These are phyloP conservation scores for Anas bahamensis DNA, from an alignment of 2,797 vertebrate genomes.

Conservation along the genomic window DNA sequence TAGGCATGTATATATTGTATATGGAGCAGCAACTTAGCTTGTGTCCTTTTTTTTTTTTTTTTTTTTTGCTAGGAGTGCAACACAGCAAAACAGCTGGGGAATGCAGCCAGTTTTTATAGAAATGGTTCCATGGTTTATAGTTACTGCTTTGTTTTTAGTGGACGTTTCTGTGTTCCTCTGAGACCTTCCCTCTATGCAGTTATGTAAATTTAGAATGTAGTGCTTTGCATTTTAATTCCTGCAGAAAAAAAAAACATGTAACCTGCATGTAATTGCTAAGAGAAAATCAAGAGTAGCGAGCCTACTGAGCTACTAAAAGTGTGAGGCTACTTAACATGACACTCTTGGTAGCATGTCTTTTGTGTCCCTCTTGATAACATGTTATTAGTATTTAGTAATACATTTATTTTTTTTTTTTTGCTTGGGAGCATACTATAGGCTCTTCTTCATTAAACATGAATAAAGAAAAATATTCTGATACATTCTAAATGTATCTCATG, in stretches of 20 bases:
- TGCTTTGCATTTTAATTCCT: conserved; percentile 61
- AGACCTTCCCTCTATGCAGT: neutral
- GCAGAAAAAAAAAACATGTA: neutral
- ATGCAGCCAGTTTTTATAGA: neutral
- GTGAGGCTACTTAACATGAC: conserved; percentile 8
- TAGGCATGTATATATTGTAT: conserved; percentile 37
- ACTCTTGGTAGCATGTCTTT: conserved; percentile 33
- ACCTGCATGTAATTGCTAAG: conserved; percentile 61
- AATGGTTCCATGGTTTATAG: neutral
- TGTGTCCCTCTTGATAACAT: conserved; percentile 21
- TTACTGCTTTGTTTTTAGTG: conserved; percentile 29
- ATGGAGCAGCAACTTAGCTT: conserved; percentile 17
- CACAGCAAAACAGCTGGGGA: neutral
- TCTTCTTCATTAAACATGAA: neutral
- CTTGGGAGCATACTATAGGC: neutral
- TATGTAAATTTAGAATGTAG: neutral
- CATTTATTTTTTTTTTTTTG: neutral
- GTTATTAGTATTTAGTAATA: neutral
- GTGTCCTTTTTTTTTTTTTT: neutral
- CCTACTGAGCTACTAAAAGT: conserved; percentile 41
- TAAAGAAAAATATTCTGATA: neutral
- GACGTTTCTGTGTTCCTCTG: neutral
- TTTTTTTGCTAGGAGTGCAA: neutral
- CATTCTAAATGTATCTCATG: neutral
- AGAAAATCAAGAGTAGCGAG: neutral